Evolutionary conservation across 1,140 invertebrate species (phyloP), one percentile per base, ranked within the genome.

Genomic region (Procambarus virginalis): DNA sequence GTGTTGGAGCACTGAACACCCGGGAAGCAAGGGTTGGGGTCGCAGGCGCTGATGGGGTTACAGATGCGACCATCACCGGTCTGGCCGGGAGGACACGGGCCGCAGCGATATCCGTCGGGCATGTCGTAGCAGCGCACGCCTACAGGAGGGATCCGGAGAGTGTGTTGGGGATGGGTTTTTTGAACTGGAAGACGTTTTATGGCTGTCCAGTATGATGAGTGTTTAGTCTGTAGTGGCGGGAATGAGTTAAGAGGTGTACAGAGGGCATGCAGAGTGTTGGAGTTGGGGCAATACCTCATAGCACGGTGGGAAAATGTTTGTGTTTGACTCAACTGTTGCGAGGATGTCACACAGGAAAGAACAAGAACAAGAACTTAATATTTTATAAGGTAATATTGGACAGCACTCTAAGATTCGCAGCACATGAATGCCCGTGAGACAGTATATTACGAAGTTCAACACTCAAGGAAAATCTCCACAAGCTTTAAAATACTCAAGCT

Each of bases 31-130:
- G 97, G 97, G 90, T 95, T 95, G 55, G 94, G 94, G 55, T 96
- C 95, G 93, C 98, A 98, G 6, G 95, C 94, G 70, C 95, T 95
- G 60, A 94, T 93, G 75, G 95, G 94, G 84, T 95, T 95, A 93
- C 97, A 98, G 10, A 95, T 94, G 92, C 95, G 94, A 0, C 98
- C 98, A 93, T 99, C 96, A 45, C 98, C 98, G 14, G 95, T 94
- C 93, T 96, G 97, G 14, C 98, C 98, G 9, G 94, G 81, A 2
- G 98, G 98, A 94, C 98, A 99, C 0, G 96, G 93, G 2, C 97
- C 97, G 94, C 97, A 98, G 93, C 86, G 95, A 91, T 96, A 96
- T 76, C 97, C 97, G 89, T 95, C 95, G 3, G 95, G 93, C 6
- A 95, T 96, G 93, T 98, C 97, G 90, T 95, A 95, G 93, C 97